Base-by-base conservation (phyloP, 1,140 invertebrate genomes). In the Drosophila lacteicornis region DNA sequence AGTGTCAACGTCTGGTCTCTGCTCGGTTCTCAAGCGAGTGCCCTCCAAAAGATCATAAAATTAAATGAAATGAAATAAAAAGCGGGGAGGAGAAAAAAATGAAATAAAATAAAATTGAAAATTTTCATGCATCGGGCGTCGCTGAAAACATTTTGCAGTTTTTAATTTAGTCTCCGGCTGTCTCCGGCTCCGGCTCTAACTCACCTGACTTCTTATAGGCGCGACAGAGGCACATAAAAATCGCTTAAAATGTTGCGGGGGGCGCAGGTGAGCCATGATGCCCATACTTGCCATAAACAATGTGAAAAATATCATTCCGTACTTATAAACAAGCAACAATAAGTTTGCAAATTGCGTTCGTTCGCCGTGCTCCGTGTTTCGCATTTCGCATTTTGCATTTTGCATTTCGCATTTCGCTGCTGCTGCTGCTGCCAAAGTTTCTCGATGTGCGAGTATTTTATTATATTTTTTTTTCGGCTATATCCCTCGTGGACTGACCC, bases 281-380 rank as follows among this genome's bases (percentile, higher is more conserved):
- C 73, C 78, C 82, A 85, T 86, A 85, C 65, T 65, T 61, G 83
- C 82, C 51, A 75, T 85, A 88, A 86, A 88, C 84, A 86, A 88
- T 86, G 83, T 82, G 86, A 80, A 83, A 73, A 88, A 88, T 83
- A 86, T 86, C 77, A 82, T 62, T 75, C 61, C 73, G 76, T 79
- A 79, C 79, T 82, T 85, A 82, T 87, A 85, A 87, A 79, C 82
- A 79, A 75, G 79, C 70, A 69, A 49, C 80, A 73, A 87, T 88
- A 82, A 86, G 75, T 86, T 79, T 83, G 83, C 83, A 88, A 88
- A 80, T 88, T 83, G 71, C 84, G 73, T 86, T 83, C 70, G 57
- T 87, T 71, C 66, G 83, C 27, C 67, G 53, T 56, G 38, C 75
- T 86, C 65, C 58, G 82, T 58, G 40, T 68, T 82, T 50, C 61